A percentile compares a stretch with the other conserved stretches of the same genome.
Evolutionary conservation across 2,888 invertebrate species (phyloP).

Genomic region (Drepanosiphum platanoidis): DNA sequence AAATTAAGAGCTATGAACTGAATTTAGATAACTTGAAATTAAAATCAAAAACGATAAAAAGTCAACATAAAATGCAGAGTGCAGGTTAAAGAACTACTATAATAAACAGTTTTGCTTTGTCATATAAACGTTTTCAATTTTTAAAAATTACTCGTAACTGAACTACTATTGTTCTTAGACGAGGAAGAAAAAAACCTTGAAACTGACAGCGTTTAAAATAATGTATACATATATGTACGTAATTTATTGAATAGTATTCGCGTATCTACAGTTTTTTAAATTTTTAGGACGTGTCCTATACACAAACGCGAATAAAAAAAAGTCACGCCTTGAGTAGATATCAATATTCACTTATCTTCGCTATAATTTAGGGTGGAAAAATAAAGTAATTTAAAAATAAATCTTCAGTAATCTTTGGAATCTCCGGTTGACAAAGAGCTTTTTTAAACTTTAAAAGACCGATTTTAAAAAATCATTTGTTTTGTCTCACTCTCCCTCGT

Average conservation of each 20-base stretch:
- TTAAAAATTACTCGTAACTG: slow-evolving; percentile 9
- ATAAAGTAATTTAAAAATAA: slow-evolving; percentile 6
- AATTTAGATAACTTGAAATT: neutral
- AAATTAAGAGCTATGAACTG: neutral
- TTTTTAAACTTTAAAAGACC: too few relatives aligned
- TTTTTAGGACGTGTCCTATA: slow-evolving; percentile 19
- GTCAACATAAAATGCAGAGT: neutral
- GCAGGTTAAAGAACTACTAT: neutral
- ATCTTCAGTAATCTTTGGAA: neutral
- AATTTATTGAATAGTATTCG: neutral
- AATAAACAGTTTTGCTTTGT: neutral
- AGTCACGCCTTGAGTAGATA: neutral
- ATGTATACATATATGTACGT: neutral
- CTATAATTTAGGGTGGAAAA: slow-evolving; percentile 22
- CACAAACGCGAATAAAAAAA: neutral
- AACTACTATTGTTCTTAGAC: slow-evolving; percentile 31
- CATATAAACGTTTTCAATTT: slow-evolving; percentile 7
- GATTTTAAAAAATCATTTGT: neutral
- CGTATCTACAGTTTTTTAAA: neutral
- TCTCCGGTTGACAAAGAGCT: neutral
- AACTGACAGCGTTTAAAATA: slow-evolving; percentile 21
- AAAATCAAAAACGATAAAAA: neutral
- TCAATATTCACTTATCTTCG: neutral
- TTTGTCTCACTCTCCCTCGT: too few relatives aligned
- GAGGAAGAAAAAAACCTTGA: slow-evolving; percentile 23